These are phyloP conservation scores for Azemiops feae DNA, from an alignment of 2,113 vertebrate genomes.

Conservation along the genomic window DNA sequence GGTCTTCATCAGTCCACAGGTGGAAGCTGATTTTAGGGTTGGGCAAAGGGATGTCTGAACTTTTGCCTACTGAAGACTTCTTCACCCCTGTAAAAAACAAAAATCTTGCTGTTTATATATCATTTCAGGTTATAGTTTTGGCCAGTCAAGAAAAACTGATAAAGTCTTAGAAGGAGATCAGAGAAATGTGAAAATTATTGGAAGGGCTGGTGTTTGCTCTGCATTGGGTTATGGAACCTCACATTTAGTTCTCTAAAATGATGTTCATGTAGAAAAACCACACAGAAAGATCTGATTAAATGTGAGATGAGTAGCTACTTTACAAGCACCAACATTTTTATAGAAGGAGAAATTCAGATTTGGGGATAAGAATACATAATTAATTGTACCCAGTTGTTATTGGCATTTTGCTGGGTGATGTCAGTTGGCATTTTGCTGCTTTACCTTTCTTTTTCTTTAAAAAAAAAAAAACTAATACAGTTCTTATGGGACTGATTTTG, in stretches of 20 bases:
- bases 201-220: neutral
- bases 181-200: neutral
- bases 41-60: slow-evolving; percentile 72
- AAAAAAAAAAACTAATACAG: neutral
- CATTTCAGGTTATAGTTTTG: neutral
- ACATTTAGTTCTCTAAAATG: neutral
- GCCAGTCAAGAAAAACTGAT: neutral
- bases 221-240: neutral
- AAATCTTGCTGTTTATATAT: neutral
- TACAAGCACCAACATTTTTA: neutral
- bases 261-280: neutral
- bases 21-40: slow-evolving; percentile 89
- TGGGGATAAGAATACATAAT: neutral
- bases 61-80: slow-evolving; percentile 11
- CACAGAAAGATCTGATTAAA: neutral
- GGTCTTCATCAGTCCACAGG: slow-evolving; percentile 86
- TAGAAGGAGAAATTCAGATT: neutral
- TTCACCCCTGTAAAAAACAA: slow-evolving; percentile 42
- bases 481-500: neutral
- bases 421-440: neutral
- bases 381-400: neutral
- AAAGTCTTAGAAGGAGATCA: neutral
- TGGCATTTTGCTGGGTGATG: neutral
- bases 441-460: neutral
- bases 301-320: neutral